Percentiles rank a stretch among this genome's conserved stretches.
Evolutionary conservation across 2,888 invertebrate species (phyloP).

Genomic region (Leptinotarsa juncta): DNA sequence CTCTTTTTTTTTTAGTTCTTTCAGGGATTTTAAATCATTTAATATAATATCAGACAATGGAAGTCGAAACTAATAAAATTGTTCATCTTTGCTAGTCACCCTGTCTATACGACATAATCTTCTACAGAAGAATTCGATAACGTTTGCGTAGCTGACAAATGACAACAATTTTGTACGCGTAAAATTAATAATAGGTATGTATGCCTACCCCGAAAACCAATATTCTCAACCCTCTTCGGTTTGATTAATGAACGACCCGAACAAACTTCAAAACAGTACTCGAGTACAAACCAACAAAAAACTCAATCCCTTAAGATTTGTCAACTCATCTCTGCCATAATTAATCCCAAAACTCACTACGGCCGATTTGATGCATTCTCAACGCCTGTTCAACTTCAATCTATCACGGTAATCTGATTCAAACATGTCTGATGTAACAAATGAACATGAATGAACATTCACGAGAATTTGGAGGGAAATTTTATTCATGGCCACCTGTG

Average conservation of each 20-base stretch:
- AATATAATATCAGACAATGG: too few species aligned
- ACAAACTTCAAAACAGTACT: slow-evolving; percentile 41
- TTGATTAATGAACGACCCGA: slow-evolving; percentile 41
- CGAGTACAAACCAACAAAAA: slow-evolving; percentile 35
- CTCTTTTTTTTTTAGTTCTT: too few species aligned
- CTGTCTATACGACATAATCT: not conserved
- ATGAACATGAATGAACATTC: slow-evolving; percentile 49
- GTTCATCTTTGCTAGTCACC: not conserved
- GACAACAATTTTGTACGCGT: slow-evolving; percentile 27
- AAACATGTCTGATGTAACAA: slow-evolving; percentile 47
- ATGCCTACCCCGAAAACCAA: slow-evolving; percentile 23
- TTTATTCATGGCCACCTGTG: slow-evolving; percentile 54
- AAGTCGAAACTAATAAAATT: too few species aligned
- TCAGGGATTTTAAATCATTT: too few species aligned
- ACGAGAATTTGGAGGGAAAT: slow-evolving; percentile 53
- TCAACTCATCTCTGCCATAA: slow-evolving; percentile 53
- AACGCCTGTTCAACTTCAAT: slow-evolving; percentile 51
- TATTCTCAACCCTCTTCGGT: slow-evolving; percentile 32
- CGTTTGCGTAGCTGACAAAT: slow-evolving; percentile 21
- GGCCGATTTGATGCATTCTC: slow-evolving; percentile 53
- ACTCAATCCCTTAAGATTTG: slow-evolving; percentile 50
- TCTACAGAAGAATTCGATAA: not conserved
- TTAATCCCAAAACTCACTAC: slow-evolving; percentile 47
- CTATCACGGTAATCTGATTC: slow-evolving; percentile 46
- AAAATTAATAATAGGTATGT: slow-evolving; percentile 35